Evolutionary conservation across 2,888 invertebrate species (phyloP).

Genomic region (Rhyacophila evoluta): DNA sequence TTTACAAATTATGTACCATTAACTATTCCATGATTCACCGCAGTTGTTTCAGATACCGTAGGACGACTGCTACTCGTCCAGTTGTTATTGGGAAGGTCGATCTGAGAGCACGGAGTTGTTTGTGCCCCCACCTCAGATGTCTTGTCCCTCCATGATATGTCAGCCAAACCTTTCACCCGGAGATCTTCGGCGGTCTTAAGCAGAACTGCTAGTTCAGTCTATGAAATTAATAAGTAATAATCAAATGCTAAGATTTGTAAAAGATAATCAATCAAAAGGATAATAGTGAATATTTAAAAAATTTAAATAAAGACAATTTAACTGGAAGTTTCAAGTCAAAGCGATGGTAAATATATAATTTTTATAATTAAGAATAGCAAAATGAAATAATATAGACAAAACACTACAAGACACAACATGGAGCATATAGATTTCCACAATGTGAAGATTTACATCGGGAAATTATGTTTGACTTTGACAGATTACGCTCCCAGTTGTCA

Average conservation of each 20-base stretch:
- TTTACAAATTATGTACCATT: background rate
- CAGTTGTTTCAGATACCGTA: background rate
- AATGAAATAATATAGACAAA: no score
- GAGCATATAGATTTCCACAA: no score
- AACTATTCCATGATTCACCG: background rate
- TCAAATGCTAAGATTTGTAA: no score
- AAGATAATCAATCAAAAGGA: conserved; percentile 58
- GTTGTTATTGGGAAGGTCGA: background rate
- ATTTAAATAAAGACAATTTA: no score
- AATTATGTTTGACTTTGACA: no score
- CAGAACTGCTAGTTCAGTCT: conserved; percentile 89
- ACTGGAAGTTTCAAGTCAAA: no score
- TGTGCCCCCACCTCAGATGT: conserved; percentile 48
- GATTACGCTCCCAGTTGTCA: no score
- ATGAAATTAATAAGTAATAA: no score
- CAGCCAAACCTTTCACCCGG: conserved; percentile 90
- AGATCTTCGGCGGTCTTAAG: conserved; percentile 93
- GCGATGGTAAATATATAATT: no score
- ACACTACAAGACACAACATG: no score
- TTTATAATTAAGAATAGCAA: no score
- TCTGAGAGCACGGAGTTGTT: background rate
- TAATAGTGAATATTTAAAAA: background rate
- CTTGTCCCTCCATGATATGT: conserved; percentile 84
- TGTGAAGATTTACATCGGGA: no score
- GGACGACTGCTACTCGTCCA: background rate